These are phyloP conservation scores for Sinocyclocheilus anshuiensis DNA, from an alignment of 2,113 vertebrate genomes.

Conservation along the genomic window DNA sequence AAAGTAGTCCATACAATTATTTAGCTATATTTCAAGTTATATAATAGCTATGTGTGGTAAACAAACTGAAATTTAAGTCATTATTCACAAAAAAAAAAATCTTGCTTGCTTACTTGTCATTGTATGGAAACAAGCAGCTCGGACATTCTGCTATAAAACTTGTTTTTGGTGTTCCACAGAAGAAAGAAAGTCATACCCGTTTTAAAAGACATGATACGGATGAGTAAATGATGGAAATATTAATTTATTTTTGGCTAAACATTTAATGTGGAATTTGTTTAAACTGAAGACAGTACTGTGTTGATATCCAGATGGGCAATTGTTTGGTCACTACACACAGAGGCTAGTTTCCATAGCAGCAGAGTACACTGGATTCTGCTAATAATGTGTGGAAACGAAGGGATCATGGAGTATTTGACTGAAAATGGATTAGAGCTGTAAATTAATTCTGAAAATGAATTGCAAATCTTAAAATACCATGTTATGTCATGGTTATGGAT, in stretches of 20 bases:
- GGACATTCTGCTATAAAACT: no score
- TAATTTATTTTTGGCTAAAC: neutral
- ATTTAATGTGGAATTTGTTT: neutral
- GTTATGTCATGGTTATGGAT: neutral
- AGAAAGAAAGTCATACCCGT: neutral
- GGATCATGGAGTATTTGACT: neutral
- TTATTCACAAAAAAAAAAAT: no score
- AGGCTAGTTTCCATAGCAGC: constrained; percentile 40
- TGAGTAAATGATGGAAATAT: neutral
- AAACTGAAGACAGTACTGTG: neutral
- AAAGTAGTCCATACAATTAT: no score
- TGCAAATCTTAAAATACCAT: neutral
- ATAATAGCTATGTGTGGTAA: no score
- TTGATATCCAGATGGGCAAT: neutral
- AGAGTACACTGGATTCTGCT: neutral
- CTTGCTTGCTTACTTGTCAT: no score
- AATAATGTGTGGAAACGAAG: neutral
- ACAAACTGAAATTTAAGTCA: no score
- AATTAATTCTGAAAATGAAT: constrained; percentile 8
- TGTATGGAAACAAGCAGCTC: no score
- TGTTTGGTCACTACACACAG: neutral
- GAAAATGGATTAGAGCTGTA: constrained; percentile 15
- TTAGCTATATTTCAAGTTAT: no score
- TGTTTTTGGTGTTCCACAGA: neutral
- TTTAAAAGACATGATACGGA: neutral